A percentile compares a stretch with the other conserved stretches of the same genome.
These are phyloP conservation scores for Sisyra nigra DNA, from an alignment of 2,888 invertebrate species.

Conservation along the genomic window DNA sequence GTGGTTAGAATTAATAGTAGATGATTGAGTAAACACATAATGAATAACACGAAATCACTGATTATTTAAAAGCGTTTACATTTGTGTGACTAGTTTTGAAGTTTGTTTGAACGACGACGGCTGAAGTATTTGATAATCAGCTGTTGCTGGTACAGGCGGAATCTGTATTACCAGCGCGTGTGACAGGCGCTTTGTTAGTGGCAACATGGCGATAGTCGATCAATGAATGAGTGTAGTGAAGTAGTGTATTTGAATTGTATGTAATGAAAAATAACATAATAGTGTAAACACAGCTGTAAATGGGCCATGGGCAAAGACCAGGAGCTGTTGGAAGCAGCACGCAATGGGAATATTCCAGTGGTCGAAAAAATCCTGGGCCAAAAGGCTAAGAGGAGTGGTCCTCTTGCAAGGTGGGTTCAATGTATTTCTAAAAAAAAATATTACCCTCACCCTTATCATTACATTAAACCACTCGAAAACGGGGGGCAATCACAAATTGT, in stretches of 20 bases:
- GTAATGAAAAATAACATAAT: constrained; percentile 21
- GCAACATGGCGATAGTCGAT: constrained; percentile 58
- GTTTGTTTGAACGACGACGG: neutral
- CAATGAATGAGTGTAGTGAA: constrained; percentile 53
- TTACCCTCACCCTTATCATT: neutral
- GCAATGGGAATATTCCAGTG: constrained; percentile 75
- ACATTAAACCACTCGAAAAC: too few species aligned
- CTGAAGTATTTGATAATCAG: constrained; percentile 4
- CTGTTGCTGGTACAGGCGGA: constrained; percentile 5
- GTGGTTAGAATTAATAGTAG: neutral
- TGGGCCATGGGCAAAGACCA: constrained; percentile 88
- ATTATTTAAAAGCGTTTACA: neutral
- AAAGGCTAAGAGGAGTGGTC: constrained; percentile 83
- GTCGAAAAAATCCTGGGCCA: constrained; percentile 84
- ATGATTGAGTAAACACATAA: neutral
- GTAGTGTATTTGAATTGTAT: constrained; percentile 29
- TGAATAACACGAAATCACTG: neutral
- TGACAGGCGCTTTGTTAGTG: constrained; percentile 32
- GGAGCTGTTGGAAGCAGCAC: constrained; percentile 88
- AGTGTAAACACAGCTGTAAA: constrained; percentile 20
- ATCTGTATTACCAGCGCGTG: constrained; percentile 3
- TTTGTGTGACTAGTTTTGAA: neutral
- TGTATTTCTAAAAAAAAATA: constrained; percentile 9
- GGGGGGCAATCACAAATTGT: too few species aligned
- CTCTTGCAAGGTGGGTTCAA: constrained; percentile 69